Evolutionary conservation across 2,113 vertebrate genomes (phyloP).

Genomic region (Rhinolophus sinicus): DNA sequence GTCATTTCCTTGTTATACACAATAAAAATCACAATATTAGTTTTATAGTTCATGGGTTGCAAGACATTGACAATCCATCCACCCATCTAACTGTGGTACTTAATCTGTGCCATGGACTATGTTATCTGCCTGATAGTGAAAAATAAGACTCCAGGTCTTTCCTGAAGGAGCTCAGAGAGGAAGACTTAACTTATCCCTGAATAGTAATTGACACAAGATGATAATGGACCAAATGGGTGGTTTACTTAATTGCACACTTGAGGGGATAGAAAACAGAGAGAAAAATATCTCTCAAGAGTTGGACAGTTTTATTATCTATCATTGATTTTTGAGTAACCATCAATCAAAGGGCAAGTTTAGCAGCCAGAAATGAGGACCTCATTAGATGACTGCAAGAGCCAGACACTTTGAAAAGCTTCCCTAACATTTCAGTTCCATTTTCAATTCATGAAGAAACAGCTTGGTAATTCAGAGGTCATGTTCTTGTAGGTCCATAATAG

Average conservation of each 20-base stretch:
- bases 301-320: neutral
- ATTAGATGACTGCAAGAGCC: constrained; percentile 54
- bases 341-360: constrained; percentile 26
- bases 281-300: neutral
- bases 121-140: neutral
- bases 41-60: neutral
- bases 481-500: neutral
- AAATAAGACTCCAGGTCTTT: neutral
- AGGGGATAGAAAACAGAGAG: neutral
- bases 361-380: neutral
- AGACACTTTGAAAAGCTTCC: constrained; percentile 1
- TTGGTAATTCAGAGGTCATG: constrained; percentile 37
- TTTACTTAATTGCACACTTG: neutral
- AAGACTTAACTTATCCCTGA: neutral
- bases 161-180: neutral
- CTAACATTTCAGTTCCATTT: constrained; percentile 34
- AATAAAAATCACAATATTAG: neutral
- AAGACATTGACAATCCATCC: neutral
- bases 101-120: neutral
- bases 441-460: neutral
- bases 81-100: neutral
- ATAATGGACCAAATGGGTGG: neutral
- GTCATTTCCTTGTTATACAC: neutral
- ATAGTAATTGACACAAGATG: neutral
- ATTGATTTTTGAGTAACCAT: constrained; percentile 13